phyloP scores from a whole-genome alignment of 1,140 invertebrate genomes.

The Pantala flavescens region DNA sequence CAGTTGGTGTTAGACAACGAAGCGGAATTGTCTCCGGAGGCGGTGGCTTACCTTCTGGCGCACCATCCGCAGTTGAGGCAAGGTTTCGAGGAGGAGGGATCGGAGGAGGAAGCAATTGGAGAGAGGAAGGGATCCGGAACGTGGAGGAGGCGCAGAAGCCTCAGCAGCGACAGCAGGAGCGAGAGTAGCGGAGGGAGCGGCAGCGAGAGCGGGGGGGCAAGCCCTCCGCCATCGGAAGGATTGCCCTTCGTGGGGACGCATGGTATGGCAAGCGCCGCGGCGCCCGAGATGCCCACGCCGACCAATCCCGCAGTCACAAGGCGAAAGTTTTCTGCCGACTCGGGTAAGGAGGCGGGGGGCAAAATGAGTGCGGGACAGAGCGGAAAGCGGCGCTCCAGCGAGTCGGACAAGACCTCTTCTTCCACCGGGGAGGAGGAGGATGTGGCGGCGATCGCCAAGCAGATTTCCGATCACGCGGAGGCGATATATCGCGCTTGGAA shows the following conservation, averaged over 20 bases:
- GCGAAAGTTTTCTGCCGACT: background rate
- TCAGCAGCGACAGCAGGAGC: constrained; percentile 12
- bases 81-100: constrained; percentile 17
- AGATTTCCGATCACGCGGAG: constrained; percentile 82
- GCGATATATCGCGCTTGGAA: constrained; percentile 86
- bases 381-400: background rate
- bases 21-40: constrained; percentile 23
- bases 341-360: background rate
- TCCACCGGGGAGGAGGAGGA: constrained; percentile 60
- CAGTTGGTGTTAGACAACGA: constrained; percentile 30
- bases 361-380: background rate
- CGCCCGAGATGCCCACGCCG: background rate
- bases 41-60: constrained; percentile 29
- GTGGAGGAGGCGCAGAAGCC: background rate
- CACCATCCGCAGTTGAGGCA: constrained; percentile 29
- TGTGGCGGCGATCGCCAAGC: constrained; percentile 77
- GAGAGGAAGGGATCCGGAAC: background rate
- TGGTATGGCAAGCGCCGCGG: background rate
- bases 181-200: constrained; percentile 8
- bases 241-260: background rate
- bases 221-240: background rate
- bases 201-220: background rate
- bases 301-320: background rate
- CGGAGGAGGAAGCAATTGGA: background rate
- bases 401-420: constrained; percentile 14